Base-by-base conservation (phyloP, 2,797 vertebrate genomes). In the Scomberomorus guttatus region DNA sequence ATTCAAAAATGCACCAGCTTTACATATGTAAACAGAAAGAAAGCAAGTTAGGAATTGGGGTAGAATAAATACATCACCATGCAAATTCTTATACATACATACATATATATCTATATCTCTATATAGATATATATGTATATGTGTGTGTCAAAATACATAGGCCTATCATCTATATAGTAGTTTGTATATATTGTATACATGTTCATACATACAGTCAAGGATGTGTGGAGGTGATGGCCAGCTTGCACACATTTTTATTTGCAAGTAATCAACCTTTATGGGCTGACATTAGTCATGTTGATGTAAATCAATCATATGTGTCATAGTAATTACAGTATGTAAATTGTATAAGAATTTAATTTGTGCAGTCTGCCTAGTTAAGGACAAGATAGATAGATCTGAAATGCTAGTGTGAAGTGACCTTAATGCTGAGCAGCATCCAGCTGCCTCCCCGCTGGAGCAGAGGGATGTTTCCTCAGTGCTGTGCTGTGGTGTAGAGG, bases 401-500 rank as follows among this genome's bases (percentile, higher is more conserved):
- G 39, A 42, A 42, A 42, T 14, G 39, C 39, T 42, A 13, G 14
- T 50, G 46, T 50, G 46, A 50, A 50, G 39, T 82, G 90, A 83
- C 83, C 79, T 86, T 77, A 79, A 86, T 71, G 24, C 62, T 81
- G 59, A 75, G 85, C 86, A 82, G 80, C 77, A 79, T 89, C 85
- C 90, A 85, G 88, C 79, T 88, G 81, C 85, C 86, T 86, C 76
- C 82, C 84, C 72, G 48, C 79, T 73, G 80, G 82, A 86, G 80
- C 25, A 57, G 80, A 87, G 89, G 85, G 80, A 76, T 85, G 86
- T 83, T 57, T 87, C 80, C 72, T 79, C 75, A 24, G 54, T 71
- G 73, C 82, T 76, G 74, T 73, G 65, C 56, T 25, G 69, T 71
- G 18, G 3, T 60, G 64, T 55, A 74, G 81, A 80, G 86, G 90